These are phyloP conservation scores for Tapirus terrestris DNA, from an alignment of 2,113 vertebrate species.

Conservation along the genomic window DNA sequence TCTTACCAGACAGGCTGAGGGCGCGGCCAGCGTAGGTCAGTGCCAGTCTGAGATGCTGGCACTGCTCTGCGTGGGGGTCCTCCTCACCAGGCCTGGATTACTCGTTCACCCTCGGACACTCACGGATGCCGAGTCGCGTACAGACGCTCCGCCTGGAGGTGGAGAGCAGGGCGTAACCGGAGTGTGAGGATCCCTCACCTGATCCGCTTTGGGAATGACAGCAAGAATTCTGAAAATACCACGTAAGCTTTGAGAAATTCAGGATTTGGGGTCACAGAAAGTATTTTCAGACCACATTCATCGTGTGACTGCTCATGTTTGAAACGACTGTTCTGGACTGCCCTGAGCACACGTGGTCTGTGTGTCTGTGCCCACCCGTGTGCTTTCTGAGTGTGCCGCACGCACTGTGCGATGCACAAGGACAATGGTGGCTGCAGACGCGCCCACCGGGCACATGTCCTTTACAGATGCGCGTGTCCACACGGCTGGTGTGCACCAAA, in stretches of 20 bases:
- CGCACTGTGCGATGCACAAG: neutral
- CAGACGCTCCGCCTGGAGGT: neutral
- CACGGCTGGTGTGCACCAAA: neutral
- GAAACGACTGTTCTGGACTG: neutral
- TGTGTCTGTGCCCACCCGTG: neutral
- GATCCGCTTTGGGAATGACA: neutral
- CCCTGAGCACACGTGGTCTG: neutral
- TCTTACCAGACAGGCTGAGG: neutral
- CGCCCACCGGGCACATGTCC: fast-evolving
- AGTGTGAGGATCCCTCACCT: neutral
- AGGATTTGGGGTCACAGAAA: neutral
- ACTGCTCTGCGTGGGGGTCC: neutral
- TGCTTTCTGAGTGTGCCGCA: neutral
- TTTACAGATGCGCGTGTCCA: neutral
- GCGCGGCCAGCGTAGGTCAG: fast-evolving
- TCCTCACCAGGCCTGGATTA: neutral
- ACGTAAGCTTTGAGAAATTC: neutral
- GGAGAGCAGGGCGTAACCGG: neutral
- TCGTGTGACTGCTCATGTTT: neutral
- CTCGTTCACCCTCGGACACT: neutral
- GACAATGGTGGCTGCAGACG: neutral
- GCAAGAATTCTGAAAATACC: neutral
- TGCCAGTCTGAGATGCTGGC: neutral
- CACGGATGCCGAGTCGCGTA: neutral
- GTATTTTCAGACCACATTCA: neutral